Base-by-base conservation (phyloP, 2,113 vertebrate genomes). In the Pseudopipra pipra region DNA sequence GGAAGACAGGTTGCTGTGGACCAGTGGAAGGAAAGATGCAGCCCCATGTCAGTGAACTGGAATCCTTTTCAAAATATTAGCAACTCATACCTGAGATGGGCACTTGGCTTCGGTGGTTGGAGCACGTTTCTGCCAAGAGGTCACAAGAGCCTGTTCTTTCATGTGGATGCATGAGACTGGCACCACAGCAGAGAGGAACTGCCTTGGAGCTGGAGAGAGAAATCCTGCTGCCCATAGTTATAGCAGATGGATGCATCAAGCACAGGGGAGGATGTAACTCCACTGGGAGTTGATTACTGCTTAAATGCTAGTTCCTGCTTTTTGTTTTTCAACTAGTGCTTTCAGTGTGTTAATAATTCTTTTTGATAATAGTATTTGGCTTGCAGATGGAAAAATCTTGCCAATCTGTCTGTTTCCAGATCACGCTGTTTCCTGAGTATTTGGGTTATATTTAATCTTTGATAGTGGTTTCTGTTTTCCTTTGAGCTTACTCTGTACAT, bases 41-140 rank as follows among this genome's bases (percentile, higher is more conserved):
- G 39, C 25, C 24, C 65, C 2, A 1, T 49, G 49, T 23, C 22
- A 58, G 46, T 61, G 37, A 61, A 41, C 55, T 61, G 0, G 0
- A 56, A 79, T 39, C 23, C 22, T 51, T 88, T 63, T 55, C 11
- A 12, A 39, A 31, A 27, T 55, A 30, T 68, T 35, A 37, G 22
- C 27, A 61, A 0, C 58, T 49, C 19, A 41, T n/a, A 11, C 28
- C 51, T 20, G 41, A 65, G 46, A 47, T 17, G 14, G 35, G 3
- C 44, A 18, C 27, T 65, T 84, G 30, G 23, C 35, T 68, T 52
- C 4, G 3, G 23, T 68, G 12, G 39, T 79, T 80, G 39, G 12
- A 41, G 33, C 30, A 56, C 10, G 1, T 47, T 76, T 83, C 33
- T 80, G 37, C 25, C 33, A 61, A 54, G 55, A 61, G 28, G 15